These are phyloP conservation scores for Piprites chloris DNA, from an alignment of 2,113 vertebrate species.

Conservation along the genomic window DNA sequence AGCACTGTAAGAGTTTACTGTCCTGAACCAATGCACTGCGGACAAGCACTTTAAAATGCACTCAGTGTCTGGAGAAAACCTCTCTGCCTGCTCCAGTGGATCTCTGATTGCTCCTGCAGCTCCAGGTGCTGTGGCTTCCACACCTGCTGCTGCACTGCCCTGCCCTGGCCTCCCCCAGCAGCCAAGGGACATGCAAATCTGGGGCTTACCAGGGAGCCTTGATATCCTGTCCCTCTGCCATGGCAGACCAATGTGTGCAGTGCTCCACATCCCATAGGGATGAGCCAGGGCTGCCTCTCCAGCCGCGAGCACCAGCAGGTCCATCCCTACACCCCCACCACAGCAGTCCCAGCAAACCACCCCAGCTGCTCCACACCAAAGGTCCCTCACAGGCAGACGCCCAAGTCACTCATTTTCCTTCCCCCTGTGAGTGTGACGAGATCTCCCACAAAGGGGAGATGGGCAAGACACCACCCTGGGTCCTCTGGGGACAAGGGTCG, in stretches of 20 bases:
- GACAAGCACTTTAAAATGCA: background rate
- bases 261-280: rapidly evolving
- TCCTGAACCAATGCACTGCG: rapidly evolving
- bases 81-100: background rate
- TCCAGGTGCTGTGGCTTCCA: background rate
- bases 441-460: background rate
- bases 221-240: background rate
- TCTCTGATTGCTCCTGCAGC: background rate
- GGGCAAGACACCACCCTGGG: background rate
- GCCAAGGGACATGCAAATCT: background rate
- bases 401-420: constrained; percentile 47
- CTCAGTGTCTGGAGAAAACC: background rate
- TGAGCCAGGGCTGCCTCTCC: background rate
- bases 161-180: rapidly evolving
- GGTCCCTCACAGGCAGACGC: constrained; percentile 69
- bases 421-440: background rate
- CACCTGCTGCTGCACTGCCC: background rate
- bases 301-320: background rate
- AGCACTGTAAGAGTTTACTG: too few species aligned
- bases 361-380: constrained; percentile 58
- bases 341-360: constrained; percentile 55
- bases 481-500: background rate
- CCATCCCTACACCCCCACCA: background rate
- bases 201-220: background rate
- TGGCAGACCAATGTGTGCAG: rapidly evolving